Percentiles rank a stretch among this genome's conserved stretches.
Conservation (phyloP, 2,888 invertebrate genomes). For the Argyresthia goedartella region DNA sequence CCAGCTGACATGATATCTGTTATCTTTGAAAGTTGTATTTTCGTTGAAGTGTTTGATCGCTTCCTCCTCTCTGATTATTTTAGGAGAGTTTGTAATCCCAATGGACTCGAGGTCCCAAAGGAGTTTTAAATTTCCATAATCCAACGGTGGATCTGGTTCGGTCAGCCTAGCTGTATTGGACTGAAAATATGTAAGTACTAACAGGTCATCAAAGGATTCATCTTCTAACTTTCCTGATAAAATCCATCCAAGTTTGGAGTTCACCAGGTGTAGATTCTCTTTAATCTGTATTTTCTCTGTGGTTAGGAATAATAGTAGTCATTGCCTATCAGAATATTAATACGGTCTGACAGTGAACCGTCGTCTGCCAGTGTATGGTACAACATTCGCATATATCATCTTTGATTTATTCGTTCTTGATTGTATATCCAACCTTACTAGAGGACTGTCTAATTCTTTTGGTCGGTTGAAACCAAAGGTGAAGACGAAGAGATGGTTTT, state of each 20-base stretch:
- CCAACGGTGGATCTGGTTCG: not conserved
- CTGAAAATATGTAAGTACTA: not conserved
- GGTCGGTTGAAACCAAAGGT: not conserved
- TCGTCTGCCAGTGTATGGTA: not conserved
- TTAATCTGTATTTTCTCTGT: not conserved
- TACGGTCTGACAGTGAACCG: not conserved
- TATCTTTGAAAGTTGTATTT: not conserved
- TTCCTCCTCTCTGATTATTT: not conserved
- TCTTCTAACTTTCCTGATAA: not conserved
- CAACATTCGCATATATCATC: not conserved
- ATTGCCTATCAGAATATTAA: not conserved
- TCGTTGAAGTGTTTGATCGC: not conserved
- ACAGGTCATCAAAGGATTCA: not conserved
- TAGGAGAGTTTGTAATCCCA: not conserved
- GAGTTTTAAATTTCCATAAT: not conserved
- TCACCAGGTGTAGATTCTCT: not conserved
- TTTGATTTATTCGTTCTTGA: not conserved
- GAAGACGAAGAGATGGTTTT: conserved; percentile 1
- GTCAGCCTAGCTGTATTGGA: not conserved
- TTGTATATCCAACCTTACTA: not conserved
- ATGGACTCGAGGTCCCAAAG: conserved; percentile 3
- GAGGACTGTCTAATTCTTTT: not conserved
- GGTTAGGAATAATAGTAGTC: not conserved
- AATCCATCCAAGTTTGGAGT: conserved; percentile 4
- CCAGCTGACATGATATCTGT: not conserved